Base-by-base conservation (phyloP, 2,888 invertebrate genomes). In the Netelia fuscicornis region DNA sequence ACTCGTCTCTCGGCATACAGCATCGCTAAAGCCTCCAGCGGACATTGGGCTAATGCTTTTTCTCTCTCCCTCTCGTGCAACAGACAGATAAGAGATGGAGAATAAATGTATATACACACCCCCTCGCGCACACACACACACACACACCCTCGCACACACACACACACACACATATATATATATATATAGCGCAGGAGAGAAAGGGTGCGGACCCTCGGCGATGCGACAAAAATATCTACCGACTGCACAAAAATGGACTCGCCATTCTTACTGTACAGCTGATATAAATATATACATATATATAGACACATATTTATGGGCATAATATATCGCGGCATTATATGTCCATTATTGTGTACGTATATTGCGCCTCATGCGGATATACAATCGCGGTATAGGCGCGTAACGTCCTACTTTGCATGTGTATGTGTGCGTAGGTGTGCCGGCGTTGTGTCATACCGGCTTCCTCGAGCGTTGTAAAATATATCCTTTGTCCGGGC, bases 21-120 rank as follows among this genome's bases (percentile, higher is more conserved):
- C 8, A 79, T 71, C 48, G 60, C 8, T 25, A 44, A 70, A 72
- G 65, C 64, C 23, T 80, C 62, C 6, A 20, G 42, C 20, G 58
- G 80, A 80, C 58, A 25, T 48, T 20, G 25, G 58, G 56, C 17
- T 56, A 72, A 65, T 13, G 42, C 25, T 64, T 72, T 56, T 37
- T 52, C 37, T 37, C 6, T 71, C 64, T 30, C 42, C 23, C 52
- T 13, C 44, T 42, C 52, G 65, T 48, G 74, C 48, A 62, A 67
- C 58, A 70, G 68, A 74, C 78, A 67, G 70, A 79, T 83, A 70
- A 72, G 72, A 74, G 77, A 64, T 25, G 37, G n/a, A 42, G 17
- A 56, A 64, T 44, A 72, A 42, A 80, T 58, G 65, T 25, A 65
- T 20, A 58, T 20, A 56, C 9, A 0, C 6, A 48, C 48, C 1